Evolutionary conservation across 2,113 vertebrate species (phyloP).

Genomic region (Collichthys lucidus): DNA sequence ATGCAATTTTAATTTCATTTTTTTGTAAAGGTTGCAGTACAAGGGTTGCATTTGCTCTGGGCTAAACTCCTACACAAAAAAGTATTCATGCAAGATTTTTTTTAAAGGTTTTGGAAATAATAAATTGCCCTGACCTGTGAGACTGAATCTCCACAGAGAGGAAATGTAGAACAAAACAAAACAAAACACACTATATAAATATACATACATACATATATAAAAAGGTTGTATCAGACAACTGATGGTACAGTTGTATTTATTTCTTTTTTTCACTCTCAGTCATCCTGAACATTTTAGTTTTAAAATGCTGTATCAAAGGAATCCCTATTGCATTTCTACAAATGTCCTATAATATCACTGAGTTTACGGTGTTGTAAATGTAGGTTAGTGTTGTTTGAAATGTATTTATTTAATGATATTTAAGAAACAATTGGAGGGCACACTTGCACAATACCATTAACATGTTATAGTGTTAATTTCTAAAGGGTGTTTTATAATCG

Average conservation of each 20-base stretch:
- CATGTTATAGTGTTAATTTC: neutral
- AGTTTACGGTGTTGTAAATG: neutral
- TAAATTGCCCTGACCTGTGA: neutral
- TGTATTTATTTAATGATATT: neutral
- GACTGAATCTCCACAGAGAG: neutral
- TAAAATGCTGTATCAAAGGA: neutral
- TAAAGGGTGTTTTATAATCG: neutral
- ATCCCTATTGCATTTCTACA: neutral
- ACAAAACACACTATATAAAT: too few relatives aligned
- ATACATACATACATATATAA: too few relatives aligned
- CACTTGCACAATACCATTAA: neutral
- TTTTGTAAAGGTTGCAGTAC: too few relatives aligned
- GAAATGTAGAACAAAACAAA: neutral
- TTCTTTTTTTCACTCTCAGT: neutral
- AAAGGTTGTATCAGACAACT: neutral
- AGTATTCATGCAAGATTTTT: neutral
- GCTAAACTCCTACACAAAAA: neutral
- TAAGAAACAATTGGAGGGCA: neutral
- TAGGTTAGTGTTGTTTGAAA: neutral
- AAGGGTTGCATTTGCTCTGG: neutral
- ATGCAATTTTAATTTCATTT: neutral
- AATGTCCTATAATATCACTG: neutral
- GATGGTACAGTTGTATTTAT: neutral
- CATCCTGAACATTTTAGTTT: neutral
- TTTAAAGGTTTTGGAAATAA: neutral